Evolutionary conservation across 2,888 invertebrate species (phyloP), one percentile per base, ranked within the genome.

Genomic region (Pardosa pseudoannulata): DNA sequence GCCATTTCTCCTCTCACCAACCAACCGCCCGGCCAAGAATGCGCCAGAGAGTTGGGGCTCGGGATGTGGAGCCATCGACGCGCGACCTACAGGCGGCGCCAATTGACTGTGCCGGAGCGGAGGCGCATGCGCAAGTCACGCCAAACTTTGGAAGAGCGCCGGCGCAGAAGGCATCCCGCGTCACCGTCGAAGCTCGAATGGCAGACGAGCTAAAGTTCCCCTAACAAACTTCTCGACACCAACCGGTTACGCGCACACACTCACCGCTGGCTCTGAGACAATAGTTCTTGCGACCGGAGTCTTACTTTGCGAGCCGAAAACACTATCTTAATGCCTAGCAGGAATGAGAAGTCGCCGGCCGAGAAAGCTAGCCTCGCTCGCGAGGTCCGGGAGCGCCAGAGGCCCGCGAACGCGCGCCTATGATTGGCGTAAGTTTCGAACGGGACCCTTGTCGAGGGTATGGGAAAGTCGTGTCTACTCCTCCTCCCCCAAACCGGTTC

Each of bases 401-500:
- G 76, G 78, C 71, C 71, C 72, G 72, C 56, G 75, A 80, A 82
- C 13, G 78, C 64, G 78, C 78, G 72, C 78, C 67, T 78, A 36
- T 78, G 78, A 83, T 83, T 83, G 83, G 83, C 71, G 83, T 64
- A 83, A 65, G 64, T 78, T 72, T 83, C 56, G 68, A 83, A 71
- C 76, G 83, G 83, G 83, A 83, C 83, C 83, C 83, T 83, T 78
- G 83, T 78, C 83, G 83, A 83, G 83, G 83, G 83, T 83, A 83
- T 83, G 82, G 83, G 78, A 83, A 83, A 83, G 81, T 83, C 83
- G 78, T 83, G 83, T 83, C 83, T 83, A 83, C 83, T 83, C 83
- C 83, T 83, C 83, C 78, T 85, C 78, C 83, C 83, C 83, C 83
- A 85, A 83, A 83, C 83, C 83, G 83, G 83, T 83, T 83, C 83